A percentile compares a stretch with the other conserved stretches of the same genome.
phyloP scores from a whole-genome alignment of 2,888 invertebrate species.

The Hemithea aestivaria region DNA sequence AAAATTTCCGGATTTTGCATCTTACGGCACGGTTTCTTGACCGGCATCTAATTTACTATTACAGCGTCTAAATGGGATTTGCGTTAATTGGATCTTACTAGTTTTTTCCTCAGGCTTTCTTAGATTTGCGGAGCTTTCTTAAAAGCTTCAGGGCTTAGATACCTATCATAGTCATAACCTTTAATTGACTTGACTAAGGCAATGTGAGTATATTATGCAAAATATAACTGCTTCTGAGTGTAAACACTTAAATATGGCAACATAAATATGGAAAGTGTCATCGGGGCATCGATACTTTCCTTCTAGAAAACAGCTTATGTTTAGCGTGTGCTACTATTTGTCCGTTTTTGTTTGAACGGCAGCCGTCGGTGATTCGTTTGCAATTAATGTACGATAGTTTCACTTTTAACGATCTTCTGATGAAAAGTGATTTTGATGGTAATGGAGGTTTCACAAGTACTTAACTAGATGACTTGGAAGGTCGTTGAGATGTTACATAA shows the following conservation, averaged over 20 bases:
- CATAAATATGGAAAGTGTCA: slow-evolving; percentile 38
- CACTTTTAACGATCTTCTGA: slow-evolving; percentile 21
- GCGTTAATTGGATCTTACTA: no score
- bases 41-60: background rate
- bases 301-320: slow-evolving; percentile 21
- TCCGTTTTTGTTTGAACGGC: slow-evolving; percentile 22
- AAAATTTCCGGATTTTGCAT: slow-evolving; percentile 24
- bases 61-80: background rate
- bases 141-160: no score
- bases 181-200: no score
- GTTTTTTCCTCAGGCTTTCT: no score
- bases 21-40: slow-evolving; percentile 15
- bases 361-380: slow-evolving; percentile 9
- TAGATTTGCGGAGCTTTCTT: no score
- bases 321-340: slow-evolving; percentile 22
- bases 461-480: no score
- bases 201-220: no score
- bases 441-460: background rate
- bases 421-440: slow-evolving; percentile 15
- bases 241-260: background rate
- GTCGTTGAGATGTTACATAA: no score
- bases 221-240: no score
- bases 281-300: slow-evolving; percentile 35
- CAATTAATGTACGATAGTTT: slow-evolving; percentile 21
- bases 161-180: no score